Evolutionary conservation across 1,140 invertebrate genomes (phyloP).

Genomic region (Amphibalanus amphitrite): DNA sequence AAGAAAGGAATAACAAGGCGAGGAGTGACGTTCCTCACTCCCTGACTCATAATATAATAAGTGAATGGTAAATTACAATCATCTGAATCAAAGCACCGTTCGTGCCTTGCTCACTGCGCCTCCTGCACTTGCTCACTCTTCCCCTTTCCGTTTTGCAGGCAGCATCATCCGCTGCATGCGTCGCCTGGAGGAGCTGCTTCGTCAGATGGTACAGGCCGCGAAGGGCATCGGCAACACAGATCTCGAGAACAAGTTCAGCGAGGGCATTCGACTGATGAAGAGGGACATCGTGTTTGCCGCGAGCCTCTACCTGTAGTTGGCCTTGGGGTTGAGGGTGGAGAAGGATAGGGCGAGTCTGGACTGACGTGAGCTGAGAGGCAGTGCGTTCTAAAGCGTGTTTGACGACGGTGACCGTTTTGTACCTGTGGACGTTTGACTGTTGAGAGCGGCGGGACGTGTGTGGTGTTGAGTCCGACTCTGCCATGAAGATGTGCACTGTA

Average conservation of each 20-base stretch:
- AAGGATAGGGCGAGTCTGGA: too few relatives aligned
- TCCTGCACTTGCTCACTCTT: conserved; percentile 8
- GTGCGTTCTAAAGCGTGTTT: too few relatives aligned
- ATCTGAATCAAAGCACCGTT: neutral
- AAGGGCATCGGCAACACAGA: conserved; percentile 94
- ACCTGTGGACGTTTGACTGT: too few relatives aligned
- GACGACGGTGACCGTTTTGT: too few relatives aligned
- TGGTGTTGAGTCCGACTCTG: too few relatives aligned
- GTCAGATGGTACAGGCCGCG: conserved; percentile 88
- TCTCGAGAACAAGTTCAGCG: conserved; percentile 88
- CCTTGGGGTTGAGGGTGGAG: too few relatives aligned
- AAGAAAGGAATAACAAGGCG: neutral
- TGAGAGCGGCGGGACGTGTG: too few relatives aligned
- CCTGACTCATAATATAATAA: neutral
- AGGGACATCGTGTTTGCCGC: too few relatives aligned
- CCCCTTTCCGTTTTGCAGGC: conserved; percentile 36
- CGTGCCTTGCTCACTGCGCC: conserved; percentile 5
- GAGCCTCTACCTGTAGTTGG: conserved; percentile 84
- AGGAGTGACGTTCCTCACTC: neutral
- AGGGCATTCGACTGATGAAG: conserved; percentile 81
- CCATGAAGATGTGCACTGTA: too few relatives aligned
- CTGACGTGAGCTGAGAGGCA: too few relatives aligned
- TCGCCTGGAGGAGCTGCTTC: conserved; percentile 80
- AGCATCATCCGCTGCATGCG: conserved; percentile 96
- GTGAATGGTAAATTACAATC: neutral